Percentiles rank a stretch among this genome's conserved stretches.
phyloP scores from a whole-genome alignment of 2,797 vertebrate species.

The Nothura maculosa region DNA sequence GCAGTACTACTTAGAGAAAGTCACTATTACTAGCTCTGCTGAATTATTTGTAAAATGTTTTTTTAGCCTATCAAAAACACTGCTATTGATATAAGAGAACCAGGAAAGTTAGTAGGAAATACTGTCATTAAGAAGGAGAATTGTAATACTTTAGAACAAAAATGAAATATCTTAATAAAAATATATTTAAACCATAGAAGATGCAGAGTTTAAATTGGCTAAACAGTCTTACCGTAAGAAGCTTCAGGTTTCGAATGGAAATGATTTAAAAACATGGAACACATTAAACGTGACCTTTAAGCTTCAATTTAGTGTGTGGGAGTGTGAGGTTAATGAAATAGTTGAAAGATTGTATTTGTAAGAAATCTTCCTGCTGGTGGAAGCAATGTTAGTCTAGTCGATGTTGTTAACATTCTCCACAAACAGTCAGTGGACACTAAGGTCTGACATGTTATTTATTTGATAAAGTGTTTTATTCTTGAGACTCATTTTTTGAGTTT shows the following conservation, averaged over 20 bases:
- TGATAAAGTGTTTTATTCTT: slow-evolving; percentile 73
- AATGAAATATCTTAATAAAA: slow-evolving; percentile 1
- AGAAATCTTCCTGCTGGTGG: slow-evolving; percentile 51
- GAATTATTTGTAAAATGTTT: background rate
- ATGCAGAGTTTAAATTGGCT: slow-evolving; percentile 11
- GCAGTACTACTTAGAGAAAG: background rate
- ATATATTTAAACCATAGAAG: background rate
- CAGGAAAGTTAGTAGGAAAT: background rate
- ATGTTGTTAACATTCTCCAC: slow-evolving; percentile 54
- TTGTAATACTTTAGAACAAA: background rate
- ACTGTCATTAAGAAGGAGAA: background rate
- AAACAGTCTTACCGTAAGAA: slow-evolving; percentile 22
- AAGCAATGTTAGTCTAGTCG: slow-evolving; percentile 39
- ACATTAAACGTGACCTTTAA: slow-evolving; percentile 71
- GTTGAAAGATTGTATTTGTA: slow-evolving; percentile 69
- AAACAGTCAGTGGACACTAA: slow-evolving; percentile 38
- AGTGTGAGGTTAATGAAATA: slow-evolving; percentile 70
- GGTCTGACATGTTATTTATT: slow-evolving; percentile 73
- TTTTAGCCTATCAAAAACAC: background rate
- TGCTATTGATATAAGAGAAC: background rate
- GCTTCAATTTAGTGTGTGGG: slow-evolving; percentile 33
- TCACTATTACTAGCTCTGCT: background rate
- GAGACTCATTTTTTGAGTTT: slow-evolving; percentile 31
- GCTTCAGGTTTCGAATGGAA: slow-evolving; percentile 31
- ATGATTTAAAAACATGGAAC: slow-evolving; percentile 52